phyloP scores from a whole-genome alignment of 2,888 invertebrate species.

The Microchrysa polita region DNA sequence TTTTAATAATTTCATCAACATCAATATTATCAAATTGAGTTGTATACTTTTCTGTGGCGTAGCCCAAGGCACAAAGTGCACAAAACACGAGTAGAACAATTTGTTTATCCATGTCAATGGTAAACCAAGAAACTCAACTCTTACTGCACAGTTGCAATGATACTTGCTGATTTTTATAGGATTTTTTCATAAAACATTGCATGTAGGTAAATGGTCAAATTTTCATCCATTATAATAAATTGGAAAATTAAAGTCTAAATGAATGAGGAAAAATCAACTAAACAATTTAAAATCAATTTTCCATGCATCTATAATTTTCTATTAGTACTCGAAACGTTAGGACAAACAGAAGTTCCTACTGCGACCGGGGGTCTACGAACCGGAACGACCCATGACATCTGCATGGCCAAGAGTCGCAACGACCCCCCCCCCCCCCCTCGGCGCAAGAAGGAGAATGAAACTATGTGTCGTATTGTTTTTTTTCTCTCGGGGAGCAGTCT shows the following conservation, averaged over 20 bases:
- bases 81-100: not conserved
- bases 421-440: too few relatives aligned
- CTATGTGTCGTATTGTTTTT: too few relatives aligned
- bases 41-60: conserved; percentile 65
- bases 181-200: not conserved
- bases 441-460: too few relatives aligned
- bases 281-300: too few relatives aligned
- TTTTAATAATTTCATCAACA: conserved; percentile 72
- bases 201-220: not conserved
- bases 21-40: conserved; percentile 76
- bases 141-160: not conserved
- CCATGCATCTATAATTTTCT: too few relatives aligned
- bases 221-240: not conserved
- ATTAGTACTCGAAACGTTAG: too few relatives aligned
- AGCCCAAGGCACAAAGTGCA: not conserved
- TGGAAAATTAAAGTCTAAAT: not conserved
- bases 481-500: too few relatives aligned
- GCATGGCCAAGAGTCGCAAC: too few relatives aligned
- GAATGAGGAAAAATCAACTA: too few relatives aligned
- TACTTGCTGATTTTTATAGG: not conserved
- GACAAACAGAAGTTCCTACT: too few relatives aligned
- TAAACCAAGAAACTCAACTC: not conserved
- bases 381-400: too few relatives aligned
- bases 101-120: not conserved
- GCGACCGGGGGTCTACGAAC: too few relatives aligned